phyloP scores from a whole-genome alignment of 2,888 invertebrate genomes.

The Pterostichus madidus region DNA sequence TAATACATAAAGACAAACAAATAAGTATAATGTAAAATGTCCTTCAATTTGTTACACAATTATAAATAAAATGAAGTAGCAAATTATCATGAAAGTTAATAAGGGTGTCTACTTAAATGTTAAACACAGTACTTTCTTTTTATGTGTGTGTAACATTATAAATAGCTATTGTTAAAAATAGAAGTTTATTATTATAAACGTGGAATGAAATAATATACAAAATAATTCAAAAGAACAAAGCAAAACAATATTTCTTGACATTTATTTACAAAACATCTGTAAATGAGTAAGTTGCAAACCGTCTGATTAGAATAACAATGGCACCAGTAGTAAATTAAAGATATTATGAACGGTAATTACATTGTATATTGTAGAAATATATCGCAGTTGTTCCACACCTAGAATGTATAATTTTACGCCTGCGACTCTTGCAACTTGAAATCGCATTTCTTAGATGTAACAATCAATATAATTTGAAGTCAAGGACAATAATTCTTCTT shows the following conservation, averaged over 20 bases:
- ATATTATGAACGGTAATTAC: constrained; percentile 44
- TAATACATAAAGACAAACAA: no score
- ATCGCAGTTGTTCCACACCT: constrained; percentile 42
- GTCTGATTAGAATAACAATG: constrained; percentile 41
- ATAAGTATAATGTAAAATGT: no score
- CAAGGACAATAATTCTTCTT: constrained; percentile 24
- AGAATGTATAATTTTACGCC: constrained; percentile 42
- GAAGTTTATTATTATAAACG: neutral
- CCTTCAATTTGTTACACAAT: no score
- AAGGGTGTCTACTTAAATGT: no score
- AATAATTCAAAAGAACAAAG: constrained; percentile 33
- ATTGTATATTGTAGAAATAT: constrained; percentile 37
- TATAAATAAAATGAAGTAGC: no score
- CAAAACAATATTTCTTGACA: constrained; percentile 42
- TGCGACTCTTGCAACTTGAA: constrained; percentile 4
- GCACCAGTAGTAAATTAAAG: constrained; percentile 32
- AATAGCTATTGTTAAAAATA: neutral
- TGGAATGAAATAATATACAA: constrained; percentile 9
- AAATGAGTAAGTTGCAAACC: constrained; percentile 15
- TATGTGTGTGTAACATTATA: no score
- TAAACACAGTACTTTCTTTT: no score
- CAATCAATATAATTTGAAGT: constrained; percentile 42
- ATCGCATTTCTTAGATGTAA: constrained; percentile 21
- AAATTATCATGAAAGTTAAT: no score
- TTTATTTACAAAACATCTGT: constrained; percentile 30